Evolutionary conservation across 2,113 vertebrate species (phyloP).

Genomic region (Azemiops feae): DNA sequence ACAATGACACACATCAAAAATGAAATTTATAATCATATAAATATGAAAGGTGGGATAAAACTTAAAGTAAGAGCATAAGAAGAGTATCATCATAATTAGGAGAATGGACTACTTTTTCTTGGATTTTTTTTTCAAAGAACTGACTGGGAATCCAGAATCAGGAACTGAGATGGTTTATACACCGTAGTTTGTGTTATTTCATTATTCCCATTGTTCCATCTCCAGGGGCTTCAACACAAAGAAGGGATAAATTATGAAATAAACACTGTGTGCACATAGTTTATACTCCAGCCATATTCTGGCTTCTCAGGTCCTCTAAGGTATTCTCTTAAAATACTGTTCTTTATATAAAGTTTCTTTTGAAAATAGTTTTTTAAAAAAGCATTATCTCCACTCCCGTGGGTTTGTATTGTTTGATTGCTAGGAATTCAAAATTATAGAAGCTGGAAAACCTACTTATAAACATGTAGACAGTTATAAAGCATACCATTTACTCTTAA

Average conservation of each 20-base stretch:
- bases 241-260: background rate
- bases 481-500: constrained; percentile 47
- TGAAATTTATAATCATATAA: background rate
- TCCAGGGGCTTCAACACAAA: background rate
- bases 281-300: background rate
- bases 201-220: background rate
- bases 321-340: background rate
- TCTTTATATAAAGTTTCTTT: constrained; percentile 5
- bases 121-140: constrained; percentile 33
- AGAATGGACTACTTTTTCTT: background rate
- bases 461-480: constrained; percentile 53
- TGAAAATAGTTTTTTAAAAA: constrained; percentile 37
- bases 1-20: no score
- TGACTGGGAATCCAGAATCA: background rate
- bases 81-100: background rate
- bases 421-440: constrained; percentile 53
- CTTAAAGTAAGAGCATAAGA: background rate
- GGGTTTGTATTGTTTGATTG: constrained; percentile 50
- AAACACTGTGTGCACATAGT: background rate
- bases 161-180: background rate
- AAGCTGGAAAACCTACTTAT: constrained; percentile 28
- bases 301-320: background rate
- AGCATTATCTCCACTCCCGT: constrained; percentile 12
- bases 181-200: background rate
- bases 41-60: background rate